Evolutionary conservation across 2,113 vertebrate genomes (phyloP).

Genomic region (Crotalus tigris): DNA sequence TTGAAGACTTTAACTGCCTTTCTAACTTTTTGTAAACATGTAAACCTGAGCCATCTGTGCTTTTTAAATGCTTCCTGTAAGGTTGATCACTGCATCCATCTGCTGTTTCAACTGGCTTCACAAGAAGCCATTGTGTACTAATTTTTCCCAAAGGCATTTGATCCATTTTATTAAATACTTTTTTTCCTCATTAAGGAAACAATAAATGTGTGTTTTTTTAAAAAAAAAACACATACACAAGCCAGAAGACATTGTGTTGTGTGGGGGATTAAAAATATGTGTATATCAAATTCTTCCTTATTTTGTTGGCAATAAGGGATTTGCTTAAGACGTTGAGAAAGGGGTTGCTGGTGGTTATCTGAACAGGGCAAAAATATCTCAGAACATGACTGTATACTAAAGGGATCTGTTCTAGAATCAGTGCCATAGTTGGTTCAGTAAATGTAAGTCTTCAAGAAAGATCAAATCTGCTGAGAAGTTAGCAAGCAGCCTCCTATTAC

Average conservation of each 20-base stretch:
- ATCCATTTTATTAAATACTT: conserved; percentile 68
- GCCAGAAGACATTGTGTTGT: conserved; percentile 53
- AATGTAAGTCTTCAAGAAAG: background rate
- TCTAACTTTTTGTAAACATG: conserved; percentile 64
- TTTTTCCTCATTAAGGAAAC: conserved; percentile 60
- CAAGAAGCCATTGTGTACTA: conserved; percentile 70
- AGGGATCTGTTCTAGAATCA: background rate
- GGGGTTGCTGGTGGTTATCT: background rate
- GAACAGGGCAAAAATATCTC: too few relatives aligned
- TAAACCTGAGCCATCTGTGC: conserved; percentile 70
- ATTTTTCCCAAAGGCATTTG: conserved; percentile 67
- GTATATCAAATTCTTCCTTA: conserved; percentile 28
- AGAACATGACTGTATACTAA: background rate
- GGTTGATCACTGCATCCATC: conserved; percentile 55
- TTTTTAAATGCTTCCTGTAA: conserved; percentile 69
- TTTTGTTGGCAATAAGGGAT: conserved; percentile 44
- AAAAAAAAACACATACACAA: conserved; percentile 30
- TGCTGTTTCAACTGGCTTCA: conserved; percentile 62
- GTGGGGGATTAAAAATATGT: conserved; percentile 18
- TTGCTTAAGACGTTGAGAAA: background rate
- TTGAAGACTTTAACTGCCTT: conserved; percentile 57
- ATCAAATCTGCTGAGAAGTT: background rate
- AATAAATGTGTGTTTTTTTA: conserved; percentile 47
- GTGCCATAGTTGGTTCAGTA: background rate
- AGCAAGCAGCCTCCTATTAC: background rate